Base-by-base conservation (phyloP, 2,888 invertebrate genomes). In the Drosophila setosimentum region DNA sequence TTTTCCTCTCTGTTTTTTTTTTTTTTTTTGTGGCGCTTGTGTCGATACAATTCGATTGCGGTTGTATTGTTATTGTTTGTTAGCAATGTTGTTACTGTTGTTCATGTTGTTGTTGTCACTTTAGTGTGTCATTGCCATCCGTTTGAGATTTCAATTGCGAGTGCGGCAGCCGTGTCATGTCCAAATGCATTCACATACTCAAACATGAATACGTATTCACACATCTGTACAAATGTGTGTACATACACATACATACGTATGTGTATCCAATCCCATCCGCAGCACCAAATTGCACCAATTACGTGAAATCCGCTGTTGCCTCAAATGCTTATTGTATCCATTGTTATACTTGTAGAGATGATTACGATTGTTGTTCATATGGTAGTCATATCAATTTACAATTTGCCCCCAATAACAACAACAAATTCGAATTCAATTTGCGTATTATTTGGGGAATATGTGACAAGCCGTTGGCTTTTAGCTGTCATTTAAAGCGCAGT, bases 41-140 rank as follows among this genome's bases (percentile, higher is more conserved):
- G 60, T 78, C 74, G 68, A 80, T 82, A 77, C 80, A 80, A 80
- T 82, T 82, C 63, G 80, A 80, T 76, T 80, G 80, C 77, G 80
- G 73, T 77, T 80, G 80, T 75, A 87, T 84, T 80, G 89, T 80
- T 70, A 78, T 73, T 68, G 55, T 57, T 57, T 63, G 58, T 64
- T 61, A 32, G 60, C 57, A 60, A 65, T 74, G 42, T 67, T 76
- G 58, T 60, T 62, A 4, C 3, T 27, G 21, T 42, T 42, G 42
- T 21, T 21, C 11, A 42, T 42, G 42, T 70, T 82, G 72, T 74
- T 84, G 70, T 83, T 79, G 83, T 73, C 72, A 78, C 55, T 84
- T 87, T 82, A 84, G 84, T 84, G 74, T 89, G 86, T 87, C 86
- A 89, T 87, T 89, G 86, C 85, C 86, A 82, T 82, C 68, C 73